A percentile compares a stretch with the other conserved stretches of the same genome.
Conservation (phyloP, 35 echinoderm and acorn worm species). For the Apostichopus californicus region DNA sequence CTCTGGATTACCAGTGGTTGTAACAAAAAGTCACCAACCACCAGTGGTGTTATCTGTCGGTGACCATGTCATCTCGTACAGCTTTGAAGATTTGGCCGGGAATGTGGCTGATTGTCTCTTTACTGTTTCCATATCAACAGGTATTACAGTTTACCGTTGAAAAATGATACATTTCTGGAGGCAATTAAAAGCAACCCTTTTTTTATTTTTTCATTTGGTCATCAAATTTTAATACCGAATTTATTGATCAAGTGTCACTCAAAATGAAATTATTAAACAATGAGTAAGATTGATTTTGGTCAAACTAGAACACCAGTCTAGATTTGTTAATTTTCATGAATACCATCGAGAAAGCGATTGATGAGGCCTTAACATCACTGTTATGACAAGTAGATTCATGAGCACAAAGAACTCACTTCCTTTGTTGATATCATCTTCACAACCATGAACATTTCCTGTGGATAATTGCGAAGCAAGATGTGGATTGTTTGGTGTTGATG, state of each 20-base stretch:
- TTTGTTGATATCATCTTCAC: not conserved
- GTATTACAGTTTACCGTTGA: not conserved
- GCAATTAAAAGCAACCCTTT: too few relatives aligned
- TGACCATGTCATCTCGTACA: not conserved
- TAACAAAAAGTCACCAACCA: not conserved
- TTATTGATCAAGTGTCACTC: too few relatives aligned
- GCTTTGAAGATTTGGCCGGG: not conserved
- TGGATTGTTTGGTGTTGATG: not conserved
- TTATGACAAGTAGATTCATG: not conserved
- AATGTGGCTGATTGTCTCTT: not conserved
- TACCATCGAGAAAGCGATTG: too few relatives aligned
- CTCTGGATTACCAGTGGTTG: conserved; percentile 5
- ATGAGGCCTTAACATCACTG: not conserved
- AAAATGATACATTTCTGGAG: too few relatives aligned
- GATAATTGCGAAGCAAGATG: not conserved
- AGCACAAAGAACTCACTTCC: not conserved
- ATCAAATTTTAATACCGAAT: too few relatives aligned
- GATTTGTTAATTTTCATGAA: too few relatives aligned
- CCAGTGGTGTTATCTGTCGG: not conserved
- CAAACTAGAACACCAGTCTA: too few relatives aligned
- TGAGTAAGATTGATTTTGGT: too few relatives aligned
- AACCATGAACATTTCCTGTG: not conserved
- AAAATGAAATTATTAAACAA: too few relatives aligned
- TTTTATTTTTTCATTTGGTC: too few relatives aligned
- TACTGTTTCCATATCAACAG: not conserved